phyloP scores from a whole-genome alignment of 2,113 vertebrate species.

The Hippocampus abdominalis region DNA sequence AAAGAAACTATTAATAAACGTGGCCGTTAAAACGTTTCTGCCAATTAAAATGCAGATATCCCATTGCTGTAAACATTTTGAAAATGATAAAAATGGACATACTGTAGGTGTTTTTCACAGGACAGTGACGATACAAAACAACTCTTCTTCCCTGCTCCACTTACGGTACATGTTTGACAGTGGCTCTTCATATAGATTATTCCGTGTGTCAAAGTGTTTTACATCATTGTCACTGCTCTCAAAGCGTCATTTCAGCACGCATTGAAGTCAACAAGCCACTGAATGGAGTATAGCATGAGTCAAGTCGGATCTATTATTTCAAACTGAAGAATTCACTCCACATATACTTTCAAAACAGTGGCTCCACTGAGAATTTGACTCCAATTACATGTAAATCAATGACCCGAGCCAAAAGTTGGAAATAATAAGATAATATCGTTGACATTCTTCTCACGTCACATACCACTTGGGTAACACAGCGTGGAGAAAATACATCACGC shows the following conservation, averaged over 20 bases:
- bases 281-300: neutral
- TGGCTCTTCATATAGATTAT: neutral
- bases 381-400: neutral
- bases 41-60: too few relatives aligned
- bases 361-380: constrained; percentile 2
- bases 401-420: neutral
- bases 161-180: neutral
- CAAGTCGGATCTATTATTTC: neutral
- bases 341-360: neutral
- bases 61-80: too few relatives aligned
- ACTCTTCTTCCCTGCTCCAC: neutral
- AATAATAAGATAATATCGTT: neutral
- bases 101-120: too few relatives aligned
- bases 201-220: neutral
- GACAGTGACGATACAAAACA: neutral
- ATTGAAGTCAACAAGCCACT: neutral
- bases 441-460: neutral
- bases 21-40: too few relatives aligned
- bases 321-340: neutral
- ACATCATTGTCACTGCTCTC: neutral
- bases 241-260: neutral
- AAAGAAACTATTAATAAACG: too few relatives aligned
- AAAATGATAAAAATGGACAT: too few relatives aligned
- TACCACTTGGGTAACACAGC: neutral
- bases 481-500: neutral